A percentile compares a stretch with the other conserved stretches of the same genome.
Conservation (phyloP, 2,113 vertebrate species). For the Cheilinus undulatus region DNA sequence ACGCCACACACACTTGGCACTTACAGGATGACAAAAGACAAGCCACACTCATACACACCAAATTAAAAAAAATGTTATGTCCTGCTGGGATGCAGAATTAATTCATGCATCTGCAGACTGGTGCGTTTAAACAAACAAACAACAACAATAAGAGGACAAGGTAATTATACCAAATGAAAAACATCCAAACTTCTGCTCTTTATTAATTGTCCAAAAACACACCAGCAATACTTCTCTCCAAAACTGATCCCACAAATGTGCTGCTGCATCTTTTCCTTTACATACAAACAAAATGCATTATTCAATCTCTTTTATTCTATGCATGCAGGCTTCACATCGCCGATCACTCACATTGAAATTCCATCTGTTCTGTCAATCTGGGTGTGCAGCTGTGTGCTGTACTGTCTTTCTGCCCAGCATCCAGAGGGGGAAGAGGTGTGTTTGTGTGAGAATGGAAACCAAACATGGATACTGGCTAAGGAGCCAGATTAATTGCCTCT, state of each 20-base stretch:
- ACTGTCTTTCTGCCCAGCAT: slow-evolving; percentile 16
- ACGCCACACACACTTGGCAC: background rate
- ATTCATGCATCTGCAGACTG: slow-evolving; percentile 16
- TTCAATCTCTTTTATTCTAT: slow-evolving; percentile 54
- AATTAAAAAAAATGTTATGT: slow-evolving; percentile 1
- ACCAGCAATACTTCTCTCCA: slow-evolving; percentile 6
- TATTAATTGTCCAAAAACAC: slow-evolving; percentile 40
- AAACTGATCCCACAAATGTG: slow-evolving; percentile 6
- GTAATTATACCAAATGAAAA: slow-evolving; percentile 1
- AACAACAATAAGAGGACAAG: background rate
- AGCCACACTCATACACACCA: slow-evolving; percentile 21
- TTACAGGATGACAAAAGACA: background rate
- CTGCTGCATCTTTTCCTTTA: background rate
- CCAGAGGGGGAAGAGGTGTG: background rate
- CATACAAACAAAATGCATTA: slow-evolving; percentile 14
- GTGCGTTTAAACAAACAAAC: slow-evolving; percentile 17
- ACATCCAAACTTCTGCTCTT: slow-evolving; percentile 20
- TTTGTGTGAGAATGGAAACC: slow-evolving; percentile 19
- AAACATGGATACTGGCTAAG: slow-evolving; percentile 21
- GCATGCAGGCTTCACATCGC: slow-evolving; percentile 42
- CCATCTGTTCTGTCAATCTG: slow-evolving; percentile 71
- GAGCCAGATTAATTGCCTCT: slow-evolving; percentile 41
- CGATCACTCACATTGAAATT: slow-evolving; percentile 71
- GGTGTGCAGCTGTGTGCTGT: slow-evolving; percentile 45
- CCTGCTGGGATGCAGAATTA: background rate